phyloP scores from a whole-genome alignment of 2,113 vertebrate genomes.

The Neogobius melanostomus region DNA sequence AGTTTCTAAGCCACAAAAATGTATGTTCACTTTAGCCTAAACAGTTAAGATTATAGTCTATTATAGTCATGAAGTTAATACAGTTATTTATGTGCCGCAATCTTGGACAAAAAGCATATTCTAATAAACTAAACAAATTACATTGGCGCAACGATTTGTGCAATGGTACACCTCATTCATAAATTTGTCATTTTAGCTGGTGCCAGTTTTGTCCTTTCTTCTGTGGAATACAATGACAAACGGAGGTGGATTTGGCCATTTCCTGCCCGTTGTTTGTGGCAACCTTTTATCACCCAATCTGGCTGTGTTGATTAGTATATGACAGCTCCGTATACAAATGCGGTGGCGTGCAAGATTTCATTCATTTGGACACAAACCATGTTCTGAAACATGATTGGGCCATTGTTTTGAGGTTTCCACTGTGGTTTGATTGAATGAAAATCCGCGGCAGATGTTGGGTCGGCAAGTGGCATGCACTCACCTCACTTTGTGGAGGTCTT shows the following conservation, averaged over 20 bases:
- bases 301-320: slow-evolving; percentile 26
- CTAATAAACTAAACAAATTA: not conserved
- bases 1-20: too few relatives aligned
- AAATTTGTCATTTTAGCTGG: not conserved
- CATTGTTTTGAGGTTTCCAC: not conserved
- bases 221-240: not conserved
- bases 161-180: not conserved
- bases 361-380: slow-evolving; percentile 20
- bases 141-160: not conserved
- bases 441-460: not conserved
- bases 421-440: slow-evolving; percentile 13
- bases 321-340: slow-evolving; percentile 21
- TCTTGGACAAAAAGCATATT: not conserved
- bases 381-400: slow-evolving; percentile 11
- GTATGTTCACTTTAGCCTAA: too few relatives aligned
- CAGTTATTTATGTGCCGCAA: not conserved
- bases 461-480: not conserved
- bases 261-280: slow-evolving; percentile 23
- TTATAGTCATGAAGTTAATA: not conserved
- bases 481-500: not conserved
- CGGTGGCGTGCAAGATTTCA: not conserved
- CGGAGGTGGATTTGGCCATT: slow-evolving; percentile 4
- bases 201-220: not conserved
- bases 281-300: slow-evolving; percentile 12
- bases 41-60: not conserved